Percentiles rank a stretch among this genome's conserved stretches.
phyloP scores from a whole-genome alignment of 2,113 vertebrate genomes.

The Gobiocypris rarus region DNA sequence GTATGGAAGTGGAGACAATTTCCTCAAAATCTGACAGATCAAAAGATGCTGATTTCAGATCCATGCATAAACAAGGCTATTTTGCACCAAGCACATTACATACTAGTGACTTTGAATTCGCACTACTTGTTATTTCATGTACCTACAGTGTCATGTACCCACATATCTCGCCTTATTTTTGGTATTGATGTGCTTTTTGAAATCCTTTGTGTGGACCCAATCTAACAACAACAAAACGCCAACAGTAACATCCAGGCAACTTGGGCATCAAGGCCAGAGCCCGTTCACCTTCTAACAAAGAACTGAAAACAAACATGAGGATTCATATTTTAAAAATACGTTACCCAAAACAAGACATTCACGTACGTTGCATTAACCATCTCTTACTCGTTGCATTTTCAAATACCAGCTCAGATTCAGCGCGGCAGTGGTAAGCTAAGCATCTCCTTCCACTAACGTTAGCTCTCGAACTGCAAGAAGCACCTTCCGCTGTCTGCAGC shows the following conservation, averaged over 20 bases:
- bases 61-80: neutral
- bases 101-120: neutral
- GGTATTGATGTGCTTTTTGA: neutral
- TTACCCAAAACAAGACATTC: neutral
- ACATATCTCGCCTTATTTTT: too few relatives aligned
- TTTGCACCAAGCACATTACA: neutral
- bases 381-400: neutral
- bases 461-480: neutral
- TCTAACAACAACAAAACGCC: constrained; percentile 4
- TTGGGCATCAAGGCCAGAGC: neutral
- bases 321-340: neutral
- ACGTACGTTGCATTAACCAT: neutral
- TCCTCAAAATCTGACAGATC: neutral
- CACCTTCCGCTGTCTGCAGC: constrained; percentile 9
- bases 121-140: neutral
- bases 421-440: neutral
- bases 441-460: neutral
- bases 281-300: constrained; percentile 13
- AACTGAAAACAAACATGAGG: neutral
- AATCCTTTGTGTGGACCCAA: neutral
- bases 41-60: neutral
- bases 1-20: neutral
- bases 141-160: neutral
- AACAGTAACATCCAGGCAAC: neutral
- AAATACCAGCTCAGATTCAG: neutral